Conservation (phyloP, 2,113 vertebrate species). For the Pycnonotus jocosus region DNA sequence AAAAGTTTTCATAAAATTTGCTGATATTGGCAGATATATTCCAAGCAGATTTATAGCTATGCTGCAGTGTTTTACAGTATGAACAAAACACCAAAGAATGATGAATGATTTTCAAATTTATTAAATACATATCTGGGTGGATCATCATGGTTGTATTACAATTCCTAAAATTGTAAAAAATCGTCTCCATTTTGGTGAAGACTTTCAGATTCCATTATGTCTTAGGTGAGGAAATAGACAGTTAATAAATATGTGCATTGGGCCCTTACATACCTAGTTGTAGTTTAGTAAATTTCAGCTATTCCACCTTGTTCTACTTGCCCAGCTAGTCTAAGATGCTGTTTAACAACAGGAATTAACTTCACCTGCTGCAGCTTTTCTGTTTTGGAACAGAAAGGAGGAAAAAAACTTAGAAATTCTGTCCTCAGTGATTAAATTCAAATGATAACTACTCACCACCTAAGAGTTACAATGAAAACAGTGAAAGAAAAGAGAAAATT, state of each 20-base stretch:
- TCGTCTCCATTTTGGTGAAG: not conserved
- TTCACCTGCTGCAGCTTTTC: not conserved
- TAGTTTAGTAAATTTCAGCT: not conserved
- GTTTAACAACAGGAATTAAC: not conserved
- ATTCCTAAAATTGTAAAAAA: slow-evolving; percentile 14
- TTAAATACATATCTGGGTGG: not conserved
- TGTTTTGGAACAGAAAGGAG: not conserved
- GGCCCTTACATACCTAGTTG: not conserved
- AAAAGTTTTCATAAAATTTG: not conserved
- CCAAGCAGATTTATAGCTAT: not conserved
- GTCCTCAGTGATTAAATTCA: not conserved
- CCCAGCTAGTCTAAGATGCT: not conserved
- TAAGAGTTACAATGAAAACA: not conserved
- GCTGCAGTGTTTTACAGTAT: not conserved
- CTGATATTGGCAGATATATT: not conserved
- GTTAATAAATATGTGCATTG: not conserved
- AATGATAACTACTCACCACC: not conserved
- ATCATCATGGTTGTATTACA: not conserved
- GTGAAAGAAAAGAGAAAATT: not conserved
- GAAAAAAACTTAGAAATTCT: not conserved
- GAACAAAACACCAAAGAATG: not conserved
- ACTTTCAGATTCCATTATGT: slow-evolving; percentile 9
- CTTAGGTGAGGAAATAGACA: not conserved
- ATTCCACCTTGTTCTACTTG: not conserved
- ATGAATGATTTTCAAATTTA: not conserved